phyloP scores from a whole-genome alignment of 2,113 vertebrate species.

The Lophura nycthemera region DNA sequence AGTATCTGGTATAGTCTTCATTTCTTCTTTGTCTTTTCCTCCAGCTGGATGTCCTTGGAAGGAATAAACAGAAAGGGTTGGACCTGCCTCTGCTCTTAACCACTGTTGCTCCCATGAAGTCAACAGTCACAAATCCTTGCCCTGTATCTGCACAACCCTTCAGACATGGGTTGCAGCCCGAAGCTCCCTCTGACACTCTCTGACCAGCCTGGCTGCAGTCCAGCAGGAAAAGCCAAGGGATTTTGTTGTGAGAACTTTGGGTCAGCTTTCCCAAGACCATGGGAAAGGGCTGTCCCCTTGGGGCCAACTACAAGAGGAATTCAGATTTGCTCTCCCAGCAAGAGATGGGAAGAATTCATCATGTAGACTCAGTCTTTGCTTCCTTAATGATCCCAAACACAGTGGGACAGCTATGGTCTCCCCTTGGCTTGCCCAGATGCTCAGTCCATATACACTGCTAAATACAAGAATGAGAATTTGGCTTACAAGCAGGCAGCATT shows the following conservation, averaged over 20 bases:
- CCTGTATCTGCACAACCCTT: background rate
- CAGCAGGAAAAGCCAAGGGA: background rate
- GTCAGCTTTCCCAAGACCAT: background rate
- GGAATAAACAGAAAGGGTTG: constrained; percentile 19
- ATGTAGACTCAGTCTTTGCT: background rate
- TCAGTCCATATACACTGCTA: too few relatives aligned
- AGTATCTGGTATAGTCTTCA: background rate
- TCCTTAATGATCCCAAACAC: background rate
- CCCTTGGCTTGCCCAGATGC: background rate
- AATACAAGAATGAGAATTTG: background rate
- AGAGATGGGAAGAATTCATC: background rate
- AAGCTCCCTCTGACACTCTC: background rate
- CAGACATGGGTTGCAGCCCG: background rate
- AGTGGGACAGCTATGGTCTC: background rate
- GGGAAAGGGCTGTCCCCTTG: background rate
- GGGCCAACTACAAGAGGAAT: background rate
- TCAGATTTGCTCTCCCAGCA: background rate
- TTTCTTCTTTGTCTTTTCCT: background rate
- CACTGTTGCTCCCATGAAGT: background rate
- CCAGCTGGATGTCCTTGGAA: background rate
- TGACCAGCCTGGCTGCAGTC: background rate
- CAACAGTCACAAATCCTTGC: background rate
- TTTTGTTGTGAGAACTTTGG: background rate
- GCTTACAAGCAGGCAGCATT: background rate
- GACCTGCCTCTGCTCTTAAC: background rate